Base-by-base conservation (phyloP, 2,797 vertebrate genomes). In the Melanotaenia boesemani region DNA sequence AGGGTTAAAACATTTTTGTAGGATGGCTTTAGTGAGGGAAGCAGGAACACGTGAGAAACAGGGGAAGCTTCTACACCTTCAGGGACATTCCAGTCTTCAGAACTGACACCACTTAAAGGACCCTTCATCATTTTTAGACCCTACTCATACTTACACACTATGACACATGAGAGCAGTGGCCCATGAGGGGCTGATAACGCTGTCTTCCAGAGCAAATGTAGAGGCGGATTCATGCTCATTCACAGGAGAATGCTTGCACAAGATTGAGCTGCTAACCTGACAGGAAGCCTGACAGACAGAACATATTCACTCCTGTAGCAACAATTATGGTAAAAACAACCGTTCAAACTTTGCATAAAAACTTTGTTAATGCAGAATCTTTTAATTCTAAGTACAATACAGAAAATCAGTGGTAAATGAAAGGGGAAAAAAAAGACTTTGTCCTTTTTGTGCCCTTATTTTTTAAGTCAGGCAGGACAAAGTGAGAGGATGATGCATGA, bases 381-480 rank as follows among this genome's bases (percentile, higher is more conserved):
- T 94, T 94, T 94, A 94, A 93, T 93, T 86, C 87, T 88, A 90
- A 88, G 76, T 86, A 91, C 81, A 90, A 92, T 91, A 93, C 87
- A 93, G 87, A 94, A 91, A 88, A 88, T 87, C 70, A 74, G 84
- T 83, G 69, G 79, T 90, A 85, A 89, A 89, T 76, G 89, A 84
- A 90, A 70, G 84, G 86, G 72, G 22, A 50, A 84, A 82, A 85
- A 87, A 73, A 50, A 50, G 58, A 82, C 61, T 6, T 34, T 70
- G 76, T 88, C 69, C 76, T 79, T 56, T 79, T 74, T 77, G 80
- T 84, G 81, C 71, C 80, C 63, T 57, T 87, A 44, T 61, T 72
- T 72, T 75, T 52, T 22, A 48, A 64, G 39, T 69, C 85, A 86
- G 82, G 56, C 82, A 78, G 67, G 63, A 83, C 39, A 79, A 77